A percentile compares a stretch with the other conserved stretches of the same genome.
These are phyloP conservation scores for Didymodactylos carnosus DNA, from an alignment of 2,888 invertebrate species.

Conservation along the genomic window DNA sequence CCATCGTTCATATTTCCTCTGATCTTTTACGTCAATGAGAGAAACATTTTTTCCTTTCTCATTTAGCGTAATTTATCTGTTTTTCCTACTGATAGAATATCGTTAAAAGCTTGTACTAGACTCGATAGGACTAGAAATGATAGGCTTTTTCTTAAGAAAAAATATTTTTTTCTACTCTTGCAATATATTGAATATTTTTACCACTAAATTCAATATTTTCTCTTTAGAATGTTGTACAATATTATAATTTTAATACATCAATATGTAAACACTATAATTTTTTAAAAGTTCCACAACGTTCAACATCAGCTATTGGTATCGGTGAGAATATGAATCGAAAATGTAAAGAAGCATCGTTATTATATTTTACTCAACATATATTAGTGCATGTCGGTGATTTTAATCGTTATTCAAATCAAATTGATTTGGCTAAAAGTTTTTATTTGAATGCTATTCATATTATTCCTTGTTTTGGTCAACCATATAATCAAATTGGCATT, in stretches of 20 bases:
- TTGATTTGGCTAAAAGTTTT: constrained; percentile 6
- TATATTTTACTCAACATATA: constrained; percentile 9
- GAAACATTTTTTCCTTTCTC: too few relatives aligned
- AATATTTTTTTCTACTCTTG: too few relatives aligned
- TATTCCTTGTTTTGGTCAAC: constrained; percentile 46
- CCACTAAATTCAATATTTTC: too few relatives aligned
- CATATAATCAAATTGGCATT: constrained; percentile 65
- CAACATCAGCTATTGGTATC: neutral
- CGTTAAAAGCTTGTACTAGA: too few relatives aligned
- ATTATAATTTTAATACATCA: neutral
- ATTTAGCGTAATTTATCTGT: too few relatives aligned
- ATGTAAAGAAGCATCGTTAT: constrained; percentile 2
- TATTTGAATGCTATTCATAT: constrained; percentile 11
- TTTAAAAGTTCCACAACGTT: neutral
- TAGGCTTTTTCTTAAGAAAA: too few relatives aligned
- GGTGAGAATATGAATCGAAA: neutral
- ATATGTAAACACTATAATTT: neutral
- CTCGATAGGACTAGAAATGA: too few relatives aligned
- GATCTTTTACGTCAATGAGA: too few relatives aligned
- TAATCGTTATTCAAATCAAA: constrained; percentile 8
- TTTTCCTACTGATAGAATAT: too few relatives aligned
- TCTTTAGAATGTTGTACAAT: neutral
- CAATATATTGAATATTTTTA: too few relatives aligned
- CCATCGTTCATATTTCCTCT: too few relatives aligned
- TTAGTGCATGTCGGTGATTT: constrained; percentile 12